Evolutionary conservation across 2,113 vertebrate species (phyloP), one percentile per base, ranked within the genome.

Genomic region (Colius striatus): DNA sequence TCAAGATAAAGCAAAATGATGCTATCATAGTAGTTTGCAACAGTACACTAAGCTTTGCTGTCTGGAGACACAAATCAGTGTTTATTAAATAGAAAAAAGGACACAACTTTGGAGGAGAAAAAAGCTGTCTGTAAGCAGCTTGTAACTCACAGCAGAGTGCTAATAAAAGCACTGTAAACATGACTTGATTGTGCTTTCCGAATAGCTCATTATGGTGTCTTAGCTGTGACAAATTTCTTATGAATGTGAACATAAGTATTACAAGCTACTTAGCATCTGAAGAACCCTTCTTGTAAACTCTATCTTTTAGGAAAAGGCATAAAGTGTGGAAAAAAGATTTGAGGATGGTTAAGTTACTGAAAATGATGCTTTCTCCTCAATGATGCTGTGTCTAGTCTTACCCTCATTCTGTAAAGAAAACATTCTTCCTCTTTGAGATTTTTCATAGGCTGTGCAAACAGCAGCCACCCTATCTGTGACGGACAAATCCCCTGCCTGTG

Each of bases 121-220:
- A 90, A 80, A 86, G 67, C 76, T 83, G 67, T 76, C 85, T 85
- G 32, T 27, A 86, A 94, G 88, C 51, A 86, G 80, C 82, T 66
- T 70, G 78, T 73, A 94, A 88, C 55, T 88, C 85, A 48, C 36
- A 66, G 36, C 27, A 76, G 36, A 92, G 38, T 13, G 54, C 41
- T 92, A 90, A 73, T 93, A 96, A 83, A 90, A 94, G 29, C 55
- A 83, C 36, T 70, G 72, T 88, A 90, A 95, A 93, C 63, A 90
- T 51, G 16, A 71, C 51, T 93, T 79, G 82, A 86, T 83, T 74
- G 55, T 54, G 54, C 54, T 86, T 90, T 92, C 60, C 7, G 3
- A 88, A 74, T 36, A 83, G 55, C 68, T 93, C 72, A 78, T 89
- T 89, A 77, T 15, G 11, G 30, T 62, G 36, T 48, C 36, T 21